Evolutionary conservation across 2,797 vertebrate genomes (phyloP).

Genomic region (Arctocebus calabarensis): DNA sequence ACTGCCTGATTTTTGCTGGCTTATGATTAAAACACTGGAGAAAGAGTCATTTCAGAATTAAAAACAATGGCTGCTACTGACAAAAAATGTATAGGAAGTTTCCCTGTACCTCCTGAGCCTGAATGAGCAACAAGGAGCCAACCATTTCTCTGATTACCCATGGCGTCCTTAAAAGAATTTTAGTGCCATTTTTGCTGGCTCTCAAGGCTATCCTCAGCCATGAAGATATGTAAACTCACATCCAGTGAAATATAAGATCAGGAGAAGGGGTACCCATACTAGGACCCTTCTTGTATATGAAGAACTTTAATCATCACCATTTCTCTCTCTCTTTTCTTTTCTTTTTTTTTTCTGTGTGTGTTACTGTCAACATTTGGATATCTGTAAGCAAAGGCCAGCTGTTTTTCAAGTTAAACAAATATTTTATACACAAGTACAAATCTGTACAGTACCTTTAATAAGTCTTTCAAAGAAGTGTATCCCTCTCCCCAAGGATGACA

Average conservation of each 20-base stretch:
- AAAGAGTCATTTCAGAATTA: neutral
- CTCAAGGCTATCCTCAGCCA: neutral
- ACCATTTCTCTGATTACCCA: neutral
- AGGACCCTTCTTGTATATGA: neutral
- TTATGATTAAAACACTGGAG: neutral
- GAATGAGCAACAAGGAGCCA: neutral
- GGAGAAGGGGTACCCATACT: neutral
- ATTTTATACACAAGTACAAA: neutral
- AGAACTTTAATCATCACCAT: neutral
- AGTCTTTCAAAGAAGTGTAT: neutral
- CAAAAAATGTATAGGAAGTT: neutral
- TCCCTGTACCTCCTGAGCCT: neutral
- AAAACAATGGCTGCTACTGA: neutral
- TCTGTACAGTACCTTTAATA: neutral
- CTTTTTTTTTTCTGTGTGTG: neutral
- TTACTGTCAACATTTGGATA: neutral
- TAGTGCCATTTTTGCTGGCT: neutral
- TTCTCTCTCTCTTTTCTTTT: neutral
- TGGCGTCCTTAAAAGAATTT: neutral
- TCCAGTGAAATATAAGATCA: neutral
- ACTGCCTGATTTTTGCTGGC: neutral
- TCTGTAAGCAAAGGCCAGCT: neutral
- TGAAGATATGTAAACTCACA: neutral
- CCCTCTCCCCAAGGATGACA: neutral
- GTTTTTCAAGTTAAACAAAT: slow-evolving; percentile 19